Base-by-base conservation (phyloP, 2,888 invertebrate genomes). In the Drosophila falleni region DNA sequence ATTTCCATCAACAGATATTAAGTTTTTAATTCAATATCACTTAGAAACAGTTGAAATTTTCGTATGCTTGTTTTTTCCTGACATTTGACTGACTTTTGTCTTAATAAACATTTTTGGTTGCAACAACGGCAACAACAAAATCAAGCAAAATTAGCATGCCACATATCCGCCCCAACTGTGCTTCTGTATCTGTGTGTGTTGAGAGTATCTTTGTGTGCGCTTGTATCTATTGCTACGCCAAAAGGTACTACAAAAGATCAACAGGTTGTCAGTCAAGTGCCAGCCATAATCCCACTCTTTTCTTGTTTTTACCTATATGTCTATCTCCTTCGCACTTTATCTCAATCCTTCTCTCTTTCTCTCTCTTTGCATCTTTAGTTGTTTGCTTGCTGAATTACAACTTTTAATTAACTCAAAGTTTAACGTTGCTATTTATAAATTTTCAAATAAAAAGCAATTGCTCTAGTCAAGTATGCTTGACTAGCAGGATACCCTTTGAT, bases 231-330 rank as follows among this genome's bases (percentile, higher is more conserved):
- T 46, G 49, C 53, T 46, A 35, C 23, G 73, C 56, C 61, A 71
- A 74, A 76, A 51, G 39, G 42, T 66, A 72, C 67, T 51, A 76
- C 70, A 74, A 79, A 70, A 74, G 79, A 73, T 79, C 79, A 79
- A 74, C 79, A 79, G 79, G 80, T 79, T 77, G 79, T 70, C 75
- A 66, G 77, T 74, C 77, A 77, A 79, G 79, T 74, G 74, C 59
- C 70, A 74, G 65, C 41, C 58, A 50, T 58, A 58, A 54, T 44
- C 77, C 56, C 47, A 42, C 62, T 42, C 26, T 42, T 54, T 51
- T 16, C 37, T 29, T n/a, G 41, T 19, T 53, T 31, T 31, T 41
- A 46, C 29, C 23, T 47, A 41, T 11, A 55, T 41, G 13, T 26
- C 44, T n/a, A 46, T 29, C 37, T 6, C 26, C 16, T 6, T 9